These are phyloP conservation scores for Hydrotaea diabolus DNA, from an alignment of 2,888 invertebrate genomes.

Conservation along the genomic window DNA sequence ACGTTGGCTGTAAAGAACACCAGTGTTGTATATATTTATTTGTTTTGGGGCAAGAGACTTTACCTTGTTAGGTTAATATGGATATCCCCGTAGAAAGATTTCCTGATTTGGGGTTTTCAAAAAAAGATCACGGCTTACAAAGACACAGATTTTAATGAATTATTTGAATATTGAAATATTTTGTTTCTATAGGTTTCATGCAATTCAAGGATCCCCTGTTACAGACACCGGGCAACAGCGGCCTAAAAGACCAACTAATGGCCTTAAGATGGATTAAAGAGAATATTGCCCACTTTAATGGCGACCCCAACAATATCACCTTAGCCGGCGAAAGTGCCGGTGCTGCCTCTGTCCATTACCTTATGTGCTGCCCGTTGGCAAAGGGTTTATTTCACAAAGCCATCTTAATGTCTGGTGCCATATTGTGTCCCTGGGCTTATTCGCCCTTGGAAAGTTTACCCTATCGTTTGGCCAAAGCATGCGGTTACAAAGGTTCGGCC, in stretches of 20 bases:
- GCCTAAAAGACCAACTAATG: constrained; percentile 82
- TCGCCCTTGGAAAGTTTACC: constrained; percentile 71
- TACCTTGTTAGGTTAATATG: too few relatives aligned
- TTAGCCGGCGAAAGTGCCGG: constrained; percentile 83
- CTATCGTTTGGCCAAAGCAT: constrained; percentile 73
- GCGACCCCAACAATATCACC: constrained; percentile 81
- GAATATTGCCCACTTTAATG: constrained; percentile 81
- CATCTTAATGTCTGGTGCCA: constrained; percentile 77
- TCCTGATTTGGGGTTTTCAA: too few relatives aligned
- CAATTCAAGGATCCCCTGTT: constrained; percentile 79
- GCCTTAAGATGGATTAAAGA: constrained; percentile 81
- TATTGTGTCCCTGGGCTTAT: constrained; percentile 75
- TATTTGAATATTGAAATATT: neutral
- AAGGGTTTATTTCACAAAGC: constrained; percentile 79
- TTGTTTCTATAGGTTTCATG: constrained; percentile 79
- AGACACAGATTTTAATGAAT: too few relatives aligned
- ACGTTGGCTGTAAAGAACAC: too few relatives aligned
- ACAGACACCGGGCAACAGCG: constrained; percentile 82
- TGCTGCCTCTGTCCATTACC: constrained; percentile 80
- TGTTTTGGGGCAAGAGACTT: too few relatives aligned
- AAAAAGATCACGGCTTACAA: too few relatives aligned
- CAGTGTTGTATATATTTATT: too few relatives aligned
- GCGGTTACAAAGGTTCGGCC: constrained; percentile 72
- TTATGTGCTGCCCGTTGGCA: constrained; percentile 80
- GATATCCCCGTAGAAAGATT: too few relatives aligned